Percentiles rank a stretch among this genome's conserved stretches.
Conservation (phyloP, 2,113 vertebrate genomes). For the Scomber scombrus region DNA sequence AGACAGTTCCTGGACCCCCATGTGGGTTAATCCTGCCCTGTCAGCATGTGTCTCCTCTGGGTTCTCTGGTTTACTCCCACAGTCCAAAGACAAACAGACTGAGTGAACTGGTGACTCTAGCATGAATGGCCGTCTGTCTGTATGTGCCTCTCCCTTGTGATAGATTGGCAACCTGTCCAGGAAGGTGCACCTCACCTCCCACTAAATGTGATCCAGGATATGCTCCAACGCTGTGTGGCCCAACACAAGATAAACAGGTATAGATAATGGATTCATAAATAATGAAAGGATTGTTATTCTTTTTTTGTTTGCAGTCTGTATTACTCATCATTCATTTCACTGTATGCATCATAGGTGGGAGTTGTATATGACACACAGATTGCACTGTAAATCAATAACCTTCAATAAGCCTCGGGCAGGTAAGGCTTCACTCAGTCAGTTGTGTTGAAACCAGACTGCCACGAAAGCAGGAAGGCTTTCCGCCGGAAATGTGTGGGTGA, state of each 20-base stretch:
- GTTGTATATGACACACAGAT: not conserved
- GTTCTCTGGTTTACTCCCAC: not conserved
- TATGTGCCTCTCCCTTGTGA: not conserved
- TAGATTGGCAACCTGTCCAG: not conserved
- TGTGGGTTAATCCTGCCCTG: too few species aligned
- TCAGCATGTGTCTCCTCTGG: not conserved
- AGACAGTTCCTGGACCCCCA: too few species aligned
- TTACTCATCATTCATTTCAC: constrained; percentile 20
- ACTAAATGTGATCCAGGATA: not conserved
- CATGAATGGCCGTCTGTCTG: not conserved
- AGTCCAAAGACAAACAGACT: not conserved
- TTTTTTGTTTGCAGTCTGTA: not conserved
- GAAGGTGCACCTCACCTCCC: too few species aligned
- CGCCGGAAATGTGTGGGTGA: constrained; percentile 41
- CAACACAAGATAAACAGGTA: not conserved
- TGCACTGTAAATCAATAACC: constrained; percentile 50
- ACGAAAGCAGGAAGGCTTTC: not conserved
- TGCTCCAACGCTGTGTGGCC: not conserved
- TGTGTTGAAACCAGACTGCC: constrained; percentile 28
- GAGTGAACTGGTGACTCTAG: not conserved
- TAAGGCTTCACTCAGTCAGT: constrained; percentile 2
- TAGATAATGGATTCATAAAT: constrained; percentile 16
- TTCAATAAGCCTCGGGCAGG: constrained; percentile 13
- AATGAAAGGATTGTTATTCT: not conserved
- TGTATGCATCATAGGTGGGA: constrained; percentile 28